A percentile compares a stretch with the other conserved stretches of the same genome.
Evolutionary conservation across 2,797 vertebrate genomes (phyloP).

Genomic region (Cynopterus sphinx): DNA sequence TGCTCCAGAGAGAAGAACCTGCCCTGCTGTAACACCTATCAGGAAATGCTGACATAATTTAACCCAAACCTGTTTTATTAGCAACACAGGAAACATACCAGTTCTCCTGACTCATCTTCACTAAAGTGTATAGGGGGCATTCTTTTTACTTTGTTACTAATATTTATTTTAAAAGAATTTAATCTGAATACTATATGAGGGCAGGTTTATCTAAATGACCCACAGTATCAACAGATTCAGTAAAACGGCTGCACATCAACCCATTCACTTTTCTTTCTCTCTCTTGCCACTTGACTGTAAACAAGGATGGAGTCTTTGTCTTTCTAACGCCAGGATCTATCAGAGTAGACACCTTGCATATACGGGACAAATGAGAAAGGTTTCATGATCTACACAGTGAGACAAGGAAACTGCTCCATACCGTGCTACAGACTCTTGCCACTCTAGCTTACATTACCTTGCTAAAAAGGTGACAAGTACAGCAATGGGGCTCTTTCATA

Average conservation of each 20-base stretch:
- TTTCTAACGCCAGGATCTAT: background rate
- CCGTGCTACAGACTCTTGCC: background rate
- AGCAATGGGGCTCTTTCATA: background rate
- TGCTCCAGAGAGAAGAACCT: background rate
- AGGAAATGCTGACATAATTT: background rate
- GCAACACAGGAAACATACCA: background rate
- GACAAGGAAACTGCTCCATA: background rate
- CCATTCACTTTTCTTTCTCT: background rate
- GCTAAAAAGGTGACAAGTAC: background rate
- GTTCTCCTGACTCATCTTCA: background rate
- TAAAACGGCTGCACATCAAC: background rate
- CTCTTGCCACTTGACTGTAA: background rate
- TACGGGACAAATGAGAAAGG: background rate
- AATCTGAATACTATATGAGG: background rate
- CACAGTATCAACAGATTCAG: background rate
- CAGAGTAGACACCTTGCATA: background rate
- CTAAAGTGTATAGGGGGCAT: background rate
- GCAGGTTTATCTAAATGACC: background rate
- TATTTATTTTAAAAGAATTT: background rate
- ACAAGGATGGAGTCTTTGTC: background rate
- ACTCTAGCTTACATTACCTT: background rate
- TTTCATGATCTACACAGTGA: background rate
- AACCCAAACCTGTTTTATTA: conserved; percentile 5
- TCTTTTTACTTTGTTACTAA: background rate
- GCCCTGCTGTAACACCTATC: background rate